phyloP scores from a whole-genome alignment of 2,888 invertebrate species.

The Drosophila nigritarsus region DNA sequence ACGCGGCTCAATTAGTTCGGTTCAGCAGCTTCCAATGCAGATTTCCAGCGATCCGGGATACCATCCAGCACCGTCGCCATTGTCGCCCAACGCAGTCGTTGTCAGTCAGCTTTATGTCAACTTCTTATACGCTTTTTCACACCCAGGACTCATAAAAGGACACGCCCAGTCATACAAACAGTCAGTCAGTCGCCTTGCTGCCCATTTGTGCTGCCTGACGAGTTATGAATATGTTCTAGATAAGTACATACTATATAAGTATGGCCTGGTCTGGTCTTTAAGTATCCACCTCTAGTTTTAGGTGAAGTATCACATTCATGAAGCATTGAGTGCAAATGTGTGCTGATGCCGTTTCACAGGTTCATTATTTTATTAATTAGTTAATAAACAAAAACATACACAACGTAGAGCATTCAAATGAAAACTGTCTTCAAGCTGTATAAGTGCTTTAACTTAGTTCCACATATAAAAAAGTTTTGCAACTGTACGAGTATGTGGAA shows the following conservation, averaged over 20 bases:
- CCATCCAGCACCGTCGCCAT: constrained; percentile 39
- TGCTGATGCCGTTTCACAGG: constrained; percentile 6
- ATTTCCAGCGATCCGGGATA: constrained; percentile 51
- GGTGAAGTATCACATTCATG: constrained; percentile 24
- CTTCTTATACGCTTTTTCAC: constrained; percentile 85
- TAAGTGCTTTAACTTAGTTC: neutral
- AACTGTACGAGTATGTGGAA: neutral
- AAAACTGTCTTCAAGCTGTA: neutral
- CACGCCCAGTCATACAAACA: constrained; percentile 45
- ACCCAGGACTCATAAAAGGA: constrained; percentile 83
- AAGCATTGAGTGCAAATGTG: constrained; percentile 15
- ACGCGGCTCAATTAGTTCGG: constrained; percentile 85
- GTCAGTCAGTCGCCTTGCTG: constrained; percentile 45
- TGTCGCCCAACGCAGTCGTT: constrained; percentile 45
- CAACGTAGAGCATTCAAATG: neutral
- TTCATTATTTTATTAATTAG: constrained; percentile 62
- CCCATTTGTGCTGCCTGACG: constrained; percentile 71
- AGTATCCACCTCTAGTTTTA: constrained; percentile 23
- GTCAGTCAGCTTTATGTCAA: constrained; percentile 73
- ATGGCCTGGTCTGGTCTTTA: constrained; percentile 24
- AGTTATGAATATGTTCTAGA: constrained; percentile 66
- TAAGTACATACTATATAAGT: constrained; percentile 19
- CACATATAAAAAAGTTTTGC: neutral
- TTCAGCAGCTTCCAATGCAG: constrained; percentile 83
- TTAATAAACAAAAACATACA: constrained; percentile 10